Conservation (phyloP, 2,797 vertebrate genomes). For the Pristis pectinata region DNA sequence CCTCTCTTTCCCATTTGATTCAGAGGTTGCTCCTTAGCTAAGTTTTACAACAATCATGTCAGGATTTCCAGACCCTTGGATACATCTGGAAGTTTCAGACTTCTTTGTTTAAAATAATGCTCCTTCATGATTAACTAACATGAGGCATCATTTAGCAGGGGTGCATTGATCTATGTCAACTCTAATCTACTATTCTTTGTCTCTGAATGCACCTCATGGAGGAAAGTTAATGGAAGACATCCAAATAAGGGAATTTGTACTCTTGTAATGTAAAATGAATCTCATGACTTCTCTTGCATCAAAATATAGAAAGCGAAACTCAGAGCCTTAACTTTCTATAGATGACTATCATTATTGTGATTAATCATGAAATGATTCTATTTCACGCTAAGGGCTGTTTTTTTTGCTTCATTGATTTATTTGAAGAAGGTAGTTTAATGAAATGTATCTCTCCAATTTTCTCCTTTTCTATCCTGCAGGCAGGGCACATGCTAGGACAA, state of each 20-base stretch:
- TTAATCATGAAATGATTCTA: not conserved
- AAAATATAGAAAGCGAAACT: not conserved
- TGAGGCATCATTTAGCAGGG: not conserved
- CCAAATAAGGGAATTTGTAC: conserved; percentile 17
- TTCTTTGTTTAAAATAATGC: not conserved
- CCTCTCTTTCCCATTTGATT: not conserved
- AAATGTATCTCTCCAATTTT: not conserved
- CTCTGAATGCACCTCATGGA: not conserved
- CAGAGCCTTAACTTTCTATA: not conserved
- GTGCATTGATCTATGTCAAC: conserved; percentile 26
- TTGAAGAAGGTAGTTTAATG: not conserved
- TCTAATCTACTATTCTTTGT: conserved; percentile 2
- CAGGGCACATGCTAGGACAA: not conserved
- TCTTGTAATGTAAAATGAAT: not conserved
- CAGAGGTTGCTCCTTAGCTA: not conserved
- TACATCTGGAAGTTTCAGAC: not conserved
- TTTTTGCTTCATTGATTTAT: conserved; percentile 6
- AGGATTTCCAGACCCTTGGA: not conserved
- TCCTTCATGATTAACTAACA: conserved; percentile 22
- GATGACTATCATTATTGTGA: conserved; percentile 6
- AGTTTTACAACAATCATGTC: not conserved
- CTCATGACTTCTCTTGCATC: conserved; percentile 21
- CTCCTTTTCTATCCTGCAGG: not conserved
- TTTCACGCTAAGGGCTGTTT: conserved; percentile 27
- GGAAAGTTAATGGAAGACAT: not conserved